phyloP scores from a whole-genome alignment of 2,113 vertebrate species.

The Bos javanicus region DNA sequence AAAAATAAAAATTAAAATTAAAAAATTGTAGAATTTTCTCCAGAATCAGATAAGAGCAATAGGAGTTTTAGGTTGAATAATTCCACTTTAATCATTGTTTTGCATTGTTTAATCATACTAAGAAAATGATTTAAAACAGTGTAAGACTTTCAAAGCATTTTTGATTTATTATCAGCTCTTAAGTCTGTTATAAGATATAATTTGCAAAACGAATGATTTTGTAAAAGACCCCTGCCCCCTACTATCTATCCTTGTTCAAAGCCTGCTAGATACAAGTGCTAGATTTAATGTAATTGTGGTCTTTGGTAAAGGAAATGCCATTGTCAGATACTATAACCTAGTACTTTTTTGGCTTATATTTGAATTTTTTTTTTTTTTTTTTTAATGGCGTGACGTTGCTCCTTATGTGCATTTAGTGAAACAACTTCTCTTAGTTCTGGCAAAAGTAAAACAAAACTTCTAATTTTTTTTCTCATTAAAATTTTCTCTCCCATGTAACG shows the following conservation, averaged over 20 bases:
- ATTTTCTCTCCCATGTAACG: not conserved
- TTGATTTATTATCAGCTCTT: constrained; percentile 4
- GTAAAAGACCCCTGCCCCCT: not conserved
- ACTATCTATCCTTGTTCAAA: not conserved
- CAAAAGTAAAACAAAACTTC: not conserved
- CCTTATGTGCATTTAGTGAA: not conserved
- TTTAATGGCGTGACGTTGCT: not conserved
- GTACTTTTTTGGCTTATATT: not conserved
- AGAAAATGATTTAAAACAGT: constrained; percentile 20
- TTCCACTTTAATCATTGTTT: not conserved
- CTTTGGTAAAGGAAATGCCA: constrained; percentile 36
- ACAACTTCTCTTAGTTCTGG: not conserved
- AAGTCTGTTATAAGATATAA: not conserved
- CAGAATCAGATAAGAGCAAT: not conserved
- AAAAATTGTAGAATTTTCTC: not conserved
- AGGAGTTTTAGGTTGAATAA: constrained; percentile 25
- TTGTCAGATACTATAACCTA: not conserved
- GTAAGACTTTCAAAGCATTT: constrained; percentile 30
- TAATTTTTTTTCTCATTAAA: not conserved
- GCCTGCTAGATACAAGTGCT: not conserved
- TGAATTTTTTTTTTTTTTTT: not conserved
- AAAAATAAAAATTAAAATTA: not conserved
- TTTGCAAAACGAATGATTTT: not conserved
- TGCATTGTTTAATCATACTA: not conserved
- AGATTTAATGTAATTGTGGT: not conserved